phyloP scores from a whole-genome alignment of 2,797 vertebrate genomes.

The Arctocebus calabarensis region DNA sequence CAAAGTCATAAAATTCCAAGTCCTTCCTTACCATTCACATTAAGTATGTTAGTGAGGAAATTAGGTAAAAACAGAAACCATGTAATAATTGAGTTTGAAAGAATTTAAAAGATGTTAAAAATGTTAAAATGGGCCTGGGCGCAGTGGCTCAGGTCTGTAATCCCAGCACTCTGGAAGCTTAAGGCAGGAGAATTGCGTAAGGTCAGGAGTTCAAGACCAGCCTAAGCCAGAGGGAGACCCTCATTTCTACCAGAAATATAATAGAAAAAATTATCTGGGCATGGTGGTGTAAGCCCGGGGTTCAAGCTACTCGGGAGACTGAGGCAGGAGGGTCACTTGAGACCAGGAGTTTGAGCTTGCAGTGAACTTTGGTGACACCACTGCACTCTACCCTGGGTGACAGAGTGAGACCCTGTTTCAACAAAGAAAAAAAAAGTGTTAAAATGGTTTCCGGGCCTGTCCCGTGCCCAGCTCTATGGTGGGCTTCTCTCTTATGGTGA shows the following conservation, averaged over 20 bases:
- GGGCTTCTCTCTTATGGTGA: background rate
- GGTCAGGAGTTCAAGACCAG: background rate
- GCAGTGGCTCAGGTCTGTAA: background rate
- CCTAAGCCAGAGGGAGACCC: background rate
- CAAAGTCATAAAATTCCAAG: background rate
- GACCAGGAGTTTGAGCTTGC: background rate
- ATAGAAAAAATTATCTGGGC: background rate
- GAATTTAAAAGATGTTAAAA: background rate
- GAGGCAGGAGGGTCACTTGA: background rate
- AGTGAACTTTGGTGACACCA: background rate
- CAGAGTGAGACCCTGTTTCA: background rate
- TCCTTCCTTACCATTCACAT: background rate
- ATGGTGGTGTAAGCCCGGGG: background rate
- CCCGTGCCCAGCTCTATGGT: background rate
- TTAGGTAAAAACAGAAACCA: background rate
- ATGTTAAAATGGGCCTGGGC: background rate
- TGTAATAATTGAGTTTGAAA: background rate
- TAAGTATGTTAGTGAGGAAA: background rate
- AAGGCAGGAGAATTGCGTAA: background rate
- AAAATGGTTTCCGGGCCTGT: background rate
- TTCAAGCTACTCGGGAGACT: background rate
- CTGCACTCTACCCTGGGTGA: background rate
- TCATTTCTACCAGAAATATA: background rate
- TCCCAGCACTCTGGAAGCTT: background rate
- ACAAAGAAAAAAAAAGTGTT: background rate